Percentiles rank a stretch among this genome's conserved stretches.
These are phyloP conservation scores for Pristiophorus japonicus DNA, from an alignment of 2,113 vertebrate species.

Conservation along the genomic window DNA sequence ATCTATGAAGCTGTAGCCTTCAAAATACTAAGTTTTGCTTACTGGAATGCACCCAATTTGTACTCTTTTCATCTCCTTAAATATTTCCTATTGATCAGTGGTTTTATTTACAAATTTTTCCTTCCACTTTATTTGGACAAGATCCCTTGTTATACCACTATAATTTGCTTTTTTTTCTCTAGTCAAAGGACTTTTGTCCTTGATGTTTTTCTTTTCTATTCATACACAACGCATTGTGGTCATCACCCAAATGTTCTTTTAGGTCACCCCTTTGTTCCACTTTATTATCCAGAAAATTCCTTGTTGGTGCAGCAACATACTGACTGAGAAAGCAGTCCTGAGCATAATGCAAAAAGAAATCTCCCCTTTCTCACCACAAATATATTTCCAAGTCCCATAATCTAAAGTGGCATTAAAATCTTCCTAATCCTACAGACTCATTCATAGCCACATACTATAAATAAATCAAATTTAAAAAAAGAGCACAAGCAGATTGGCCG, in stretches of 20 bases:
- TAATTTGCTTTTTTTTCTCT: neutral
- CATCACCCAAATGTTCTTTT: neutral
- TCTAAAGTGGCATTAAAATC: neutral
- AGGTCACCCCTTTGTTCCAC: neutral
- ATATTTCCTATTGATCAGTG: neutral
- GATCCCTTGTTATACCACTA: neutral
- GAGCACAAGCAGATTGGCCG: neutral
- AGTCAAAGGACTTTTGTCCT: neutral
- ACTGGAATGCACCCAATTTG: neutral
- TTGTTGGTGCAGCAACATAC: neutral
- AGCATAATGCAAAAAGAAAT: neutral
- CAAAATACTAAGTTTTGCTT: neutral
- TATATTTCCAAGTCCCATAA: neutral
- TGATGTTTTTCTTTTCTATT: neutral
- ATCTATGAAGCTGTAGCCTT: neutral
- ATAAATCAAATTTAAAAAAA: too few species aligned
- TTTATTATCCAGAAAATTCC: neutral
- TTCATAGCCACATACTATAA: neutral
- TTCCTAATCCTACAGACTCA: neutral
- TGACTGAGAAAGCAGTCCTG: too few species aligned
- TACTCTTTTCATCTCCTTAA: neutral
- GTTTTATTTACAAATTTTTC: neutral
- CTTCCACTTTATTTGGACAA: neutral
- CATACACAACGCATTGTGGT: neutral
- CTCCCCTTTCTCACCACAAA: neutral